Base-by-base conservation (phyloP, 2,888 invertebrate genomes). In the Portevinia maculata region DNA sequence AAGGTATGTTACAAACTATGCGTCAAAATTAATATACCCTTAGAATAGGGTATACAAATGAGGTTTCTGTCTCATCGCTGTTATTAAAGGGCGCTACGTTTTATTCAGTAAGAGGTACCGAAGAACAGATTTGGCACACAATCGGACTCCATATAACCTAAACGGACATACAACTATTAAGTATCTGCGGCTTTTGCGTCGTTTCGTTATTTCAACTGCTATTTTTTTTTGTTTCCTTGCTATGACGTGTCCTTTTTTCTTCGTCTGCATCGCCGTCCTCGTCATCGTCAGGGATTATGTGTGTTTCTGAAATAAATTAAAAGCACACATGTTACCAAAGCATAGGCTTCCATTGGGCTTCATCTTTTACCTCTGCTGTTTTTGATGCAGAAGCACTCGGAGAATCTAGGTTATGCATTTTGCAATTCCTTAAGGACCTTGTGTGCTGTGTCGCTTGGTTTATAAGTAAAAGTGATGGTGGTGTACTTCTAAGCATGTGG, bases 371-470 rank as follows among this genome's bases (percentile, higher is more conserved):
- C 44, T 11, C 30, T 50, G 65, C 64, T 64, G 75, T 39, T 73
- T 59, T 65, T 70, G 64, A 59, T 65, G 70, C 76, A 81, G 52
- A 60, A 65, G 59, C 70, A 81, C 81, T 70, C 64, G 69, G 15
- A 37, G 39, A 70, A 81, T 41, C 81, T 76, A 52, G 81, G 76
- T 76, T 81, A 81, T 81, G 76, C 76, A 76, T 76, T 76, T 76
- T 76, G 64, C 46, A 48, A 76, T 60, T 81, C 76, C 81, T 70
- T 81, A 70, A 70, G 81, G 64, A 76, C 52, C 59, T 64, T 41
- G 41, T 50, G 30, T 55, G 9, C 19, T 28, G 32, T 32, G 17
- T 7, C 21, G 32, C n/a, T 15, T 34, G 19, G 60, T n/a, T n/a
- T n/a, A n/a, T n/a, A n/a, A n/a, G n/a, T n/a, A n/a, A 34, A 9